Conservation (phyloP, 1,140 invertebrate genomes). For the Pseudomyrmex sp. region DNA sequence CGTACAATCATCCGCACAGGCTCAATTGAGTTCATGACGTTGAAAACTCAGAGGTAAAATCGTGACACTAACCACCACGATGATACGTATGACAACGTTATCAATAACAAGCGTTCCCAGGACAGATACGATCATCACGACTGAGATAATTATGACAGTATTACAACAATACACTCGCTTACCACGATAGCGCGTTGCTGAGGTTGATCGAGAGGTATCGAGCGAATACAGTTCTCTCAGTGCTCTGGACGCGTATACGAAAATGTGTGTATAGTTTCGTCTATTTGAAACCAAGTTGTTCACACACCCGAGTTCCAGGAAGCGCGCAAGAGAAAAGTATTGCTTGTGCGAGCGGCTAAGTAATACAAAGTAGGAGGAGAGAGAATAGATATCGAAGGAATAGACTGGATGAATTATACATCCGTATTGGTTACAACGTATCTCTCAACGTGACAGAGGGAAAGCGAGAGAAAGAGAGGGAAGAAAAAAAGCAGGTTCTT, state of each 20-base stretch:
- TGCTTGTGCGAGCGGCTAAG: not conserved
- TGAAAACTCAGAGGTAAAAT: not conserved
- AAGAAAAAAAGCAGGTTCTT: conserved; percentile 12
- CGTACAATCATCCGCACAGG: conserved; percentile 55
- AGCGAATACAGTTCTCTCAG: not conserved
- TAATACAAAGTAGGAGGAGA: not conserved
- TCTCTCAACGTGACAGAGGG: not conserved
- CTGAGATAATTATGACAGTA: not conserved
- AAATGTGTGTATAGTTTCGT: not conserved
- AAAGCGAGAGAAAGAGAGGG: conserved; percentile 14
- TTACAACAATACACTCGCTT: conserved; percentile 15
- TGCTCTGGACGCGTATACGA: not conserved
- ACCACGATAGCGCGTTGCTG: conserved; percentile 55
- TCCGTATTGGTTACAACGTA: no score
- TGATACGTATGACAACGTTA: conserved; percentile 48
- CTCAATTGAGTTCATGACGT: conserved; percentile 53
- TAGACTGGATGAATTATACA: not conserved
- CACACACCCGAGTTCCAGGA: conserved; percentile 2
- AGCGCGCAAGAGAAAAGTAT: not conserved
- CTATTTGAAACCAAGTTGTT: not conserved
- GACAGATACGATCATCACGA: conserved; percentile 1
- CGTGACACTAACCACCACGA: conserved; percentile 26
- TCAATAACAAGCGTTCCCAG: conserved; percentile 2
- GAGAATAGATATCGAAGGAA: not conserved
- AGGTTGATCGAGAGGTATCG: not conserved